These are phyloP conservation scores for Antennarius striatus DNA, from an alignment of 2,113 vertebrate genomes.

Conservation along the genomic window DNA sequence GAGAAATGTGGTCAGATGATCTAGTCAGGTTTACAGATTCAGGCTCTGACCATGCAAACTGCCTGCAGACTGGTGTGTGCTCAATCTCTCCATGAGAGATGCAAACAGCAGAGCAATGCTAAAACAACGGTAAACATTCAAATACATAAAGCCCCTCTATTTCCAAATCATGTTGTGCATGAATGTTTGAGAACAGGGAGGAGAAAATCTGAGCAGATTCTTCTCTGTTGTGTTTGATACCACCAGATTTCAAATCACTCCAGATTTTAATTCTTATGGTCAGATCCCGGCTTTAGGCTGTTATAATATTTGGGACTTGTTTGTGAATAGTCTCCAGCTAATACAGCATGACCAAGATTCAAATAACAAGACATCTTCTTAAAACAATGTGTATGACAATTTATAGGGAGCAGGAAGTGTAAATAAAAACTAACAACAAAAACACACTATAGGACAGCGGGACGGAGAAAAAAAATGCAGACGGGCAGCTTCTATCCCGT, in stretches of 20 bases:
- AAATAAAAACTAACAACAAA: conserved; percentile 11
- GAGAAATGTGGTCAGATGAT: no score
- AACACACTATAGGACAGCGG: conserved; percentile 14
- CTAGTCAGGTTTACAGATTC: no score
- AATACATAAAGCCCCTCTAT: no score
- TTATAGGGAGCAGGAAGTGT: conserved; percentile 11
- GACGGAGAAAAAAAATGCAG: conserved; percentile 43
- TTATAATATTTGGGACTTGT: conserved; percentile 2
- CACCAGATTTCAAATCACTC: neutral
- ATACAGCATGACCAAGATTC: neutral
- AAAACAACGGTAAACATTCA: no score
- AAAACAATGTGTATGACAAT: conserved; percentile 9
- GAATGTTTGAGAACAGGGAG: no score
- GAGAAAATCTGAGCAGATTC: no score
- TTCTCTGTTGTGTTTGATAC: neutral
- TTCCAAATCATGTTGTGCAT: no score
- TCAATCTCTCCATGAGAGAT: no score
- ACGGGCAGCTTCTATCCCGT: conserved; percentile 13
- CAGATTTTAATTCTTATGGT: neutral
- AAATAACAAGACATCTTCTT: conserved; percentile 11
- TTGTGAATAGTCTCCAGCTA: neutral
- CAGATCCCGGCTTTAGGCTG: neutral
- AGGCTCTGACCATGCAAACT: no score
- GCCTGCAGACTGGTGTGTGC: no score
- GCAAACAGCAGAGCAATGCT: no score